Percentiles rank a stretch among this genome's conserved stretches.
phyloP scores from a whole-genome alignment of 2,888 invertebrate species.

The Plebejus argus region DNA sequence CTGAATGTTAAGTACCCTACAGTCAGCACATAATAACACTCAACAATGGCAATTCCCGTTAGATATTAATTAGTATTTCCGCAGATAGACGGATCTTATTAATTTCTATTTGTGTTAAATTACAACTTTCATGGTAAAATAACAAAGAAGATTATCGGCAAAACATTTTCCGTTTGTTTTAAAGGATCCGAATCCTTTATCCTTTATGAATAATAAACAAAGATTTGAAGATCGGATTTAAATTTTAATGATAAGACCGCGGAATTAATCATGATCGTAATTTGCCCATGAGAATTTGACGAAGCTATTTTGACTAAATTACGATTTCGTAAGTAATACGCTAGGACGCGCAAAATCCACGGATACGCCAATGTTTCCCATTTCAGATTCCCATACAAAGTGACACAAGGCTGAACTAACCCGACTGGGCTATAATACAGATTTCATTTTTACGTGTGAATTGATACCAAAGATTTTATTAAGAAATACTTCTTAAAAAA shows the following conservation, averaged over 20 bases:
- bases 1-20: too few relatives aligned
- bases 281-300: not conserved
- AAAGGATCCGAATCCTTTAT: constrained; percentile 16
- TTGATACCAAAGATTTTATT: not conserved
- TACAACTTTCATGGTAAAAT: constrained; percentile 4
- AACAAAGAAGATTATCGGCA: constrained; percentile 17
- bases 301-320: not conserved
- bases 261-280: constrained; percentile 9
- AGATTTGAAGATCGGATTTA: constrained; percentile 13
- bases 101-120: constrained; percentile 8
- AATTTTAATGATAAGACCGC: constrained; percentile 16
- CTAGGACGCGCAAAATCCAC: not conserved
- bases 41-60: too few relatives aligned
- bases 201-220: constrained; percentile 11
- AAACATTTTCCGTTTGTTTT: constrained; percentile 14
- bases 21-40: too few relatives aligned
- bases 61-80: not conserved
- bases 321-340: not conserved
- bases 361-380: not conserved
- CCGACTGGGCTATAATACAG: too few relatives aligned
- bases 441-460: not conserved
- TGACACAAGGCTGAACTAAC: too few relatives aligned
- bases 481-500: too few relatives aligned
- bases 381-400: too few relatives aligned
- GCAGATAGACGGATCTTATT: constrained; percentile 5